Percentiles rank a stretch among this genome's conserved stretches.
These are phyloP conservation scores for Machimus rusticus DNA, from an alignment of 2,888 invertebrate genomes.

Conservation along the genomic window DNA sequence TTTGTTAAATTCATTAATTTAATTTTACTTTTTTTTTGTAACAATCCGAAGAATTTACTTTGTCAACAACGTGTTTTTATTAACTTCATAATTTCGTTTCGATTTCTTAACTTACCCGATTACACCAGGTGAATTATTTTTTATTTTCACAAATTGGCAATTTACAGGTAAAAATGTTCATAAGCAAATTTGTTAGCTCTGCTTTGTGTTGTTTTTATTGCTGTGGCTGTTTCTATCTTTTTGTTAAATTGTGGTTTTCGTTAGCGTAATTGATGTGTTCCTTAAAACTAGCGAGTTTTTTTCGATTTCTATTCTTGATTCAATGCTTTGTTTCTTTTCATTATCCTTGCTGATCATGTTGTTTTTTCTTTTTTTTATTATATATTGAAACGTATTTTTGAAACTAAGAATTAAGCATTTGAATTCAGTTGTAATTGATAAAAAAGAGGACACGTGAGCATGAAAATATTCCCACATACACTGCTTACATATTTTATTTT, in stretches of 20 bases:
- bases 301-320: background rate
- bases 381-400: background rate
- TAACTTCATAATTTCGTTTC: conserved; percentile 2
- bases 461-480: background rate
- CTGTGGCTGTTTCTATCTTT: background rate
- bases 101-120: background rate
- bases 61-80: conserved; percentile 7
- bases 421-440: background rate
- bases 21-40: background rate
- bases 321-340: background rate
- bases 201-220: background rate
- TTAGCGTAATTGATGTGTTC: background rate
- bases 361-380: too few relatives aligned
- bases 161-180: background rate
- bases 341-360: background rate
- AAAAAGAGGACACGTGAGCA: background rate
- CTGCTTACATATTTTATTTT: background rate
- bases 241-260: background rate
- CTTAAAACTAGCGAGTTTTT: background rate
- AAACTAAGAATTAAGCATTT: background rate
- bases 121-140: background rate
- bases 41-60: conserved; percentile 8
- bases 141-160: background rate
- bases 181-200: background rate
- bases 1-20: conserved; percentile 8